Evolutionary conservation across 2,888 invertebrate species (phyloP), one percentile per base, ranked within the genome.

Genomic region (Myathropa florea): DNA sequence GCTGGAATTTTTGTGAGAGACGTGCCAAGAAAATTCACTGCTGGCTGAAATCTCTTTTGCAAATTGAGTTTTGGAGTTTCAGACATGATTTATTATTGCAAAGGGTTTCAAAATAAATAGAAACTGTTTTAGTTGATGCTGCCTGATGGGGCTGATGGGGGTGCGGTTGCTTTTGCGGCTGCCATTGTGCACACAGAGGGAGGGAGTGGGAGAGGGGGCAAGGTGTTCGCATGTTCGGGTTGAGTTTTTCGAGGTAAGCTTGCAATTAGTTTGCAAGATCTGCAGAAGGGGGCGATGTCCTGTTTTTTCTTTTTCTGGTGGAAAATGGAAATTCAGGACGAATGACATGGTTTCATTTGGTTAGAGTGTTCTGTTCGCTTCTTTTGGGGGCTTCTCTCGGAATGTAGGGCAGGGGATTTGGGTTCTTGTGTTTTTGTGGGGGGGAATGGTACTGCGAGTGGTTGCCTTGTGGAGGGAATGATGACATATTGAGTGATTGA

Each of bases 1-100:
- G 79, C 10, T 80, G 73, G 33, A 73, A 67, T 81, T 81, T 72
- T 81, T 72, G 76, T 63, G 68, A 77, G 77, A 77, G 81, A 81
- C 81, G 85, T 85, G 81, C 85, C 81, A 85, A 85, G 81, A 85
- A 84, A 85, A 81, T 77, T 60, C 77, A 85, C 81, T 85, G 77
- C 67, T 81, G 81, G 81, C 76, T 81, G 77, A 81, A 85, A 85
- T 85, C 85, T 81, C 77, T 77, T 81, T 81, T 85, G 85, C 81
- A 85, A 85, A 85, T 85, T 85, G 81, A 85, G 81, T 81, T 85
- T 85, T 70, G 53, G 80, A 85, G 85, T 85, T 81, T 67, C 77
- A 39, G 84, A 84, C 84, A 81, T 85, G 85, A 85, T 85, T 85
- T 85, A 85, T 85, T 85, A 72, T 72, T 68, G 61, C 63, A 77